Base-by-base conservation (phyloP, 2,113 vertebrate species). In the Origma solitaria region DNA sequence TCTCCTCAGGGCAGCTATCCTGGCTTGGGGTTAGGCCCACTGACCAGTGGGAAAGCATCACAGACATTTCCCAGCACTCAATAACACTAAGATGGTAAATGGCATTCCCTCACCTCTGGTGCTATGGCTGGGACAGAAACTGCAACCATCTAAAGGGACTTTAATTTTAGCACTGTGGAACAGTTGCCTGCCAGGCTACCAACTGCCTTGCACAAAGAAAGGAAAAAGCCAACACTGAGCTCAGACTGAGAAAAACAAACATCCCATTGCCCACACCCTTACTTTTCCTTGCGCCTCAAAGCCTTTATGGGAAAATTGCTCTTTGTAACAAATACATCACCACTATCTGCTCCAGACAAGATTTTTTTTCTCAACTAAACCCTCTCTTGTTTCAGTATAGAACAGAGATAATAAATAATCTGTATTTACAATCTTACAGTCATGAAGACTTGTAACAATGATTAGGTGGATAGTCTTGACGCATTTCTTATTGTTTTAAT, bases 381-480 rank as follows among this genome's bases (percentile, higher is more conserved):
- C 33, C 69, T 44, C 76, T 92, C 93, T 95, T 96, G 85, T 92
- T 96, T 97, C 96, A 95, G 95, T 97, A 98, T 86, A 98, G 96
- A 97, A 98, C 95, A 97, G 96, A 97, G 91, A 97, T 96, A 98
- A 98, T 98, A 98, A 98, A 98, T 98, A 98, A 98, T 98, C 96
- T 97, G 92, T 98, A 98, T 98, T 98, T 98, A 98, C 98, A 98
- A 97, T 97, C 96, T 97, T 97, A 97, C 94, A 98, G 95, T 98
- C 97, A 70, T 87, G 71, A 96, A 97, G 98, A 98, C 97, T 98
- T 73, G 69, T 88, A 97, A 96, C 78, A 96, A 98, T 88, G 95
- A 91, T 97, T 91, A 97, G 87, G 75, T 94, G 96, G 97, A 97
- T 97, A 98, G 98, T 98, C 97, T 97, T 98, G 97, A 97, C 81